These are phyloP conservation scores for Pseudomyrmex sp. DNA, from an alignment of 1,140 invertebrate species.

Conservation along the genomic window DNA sequence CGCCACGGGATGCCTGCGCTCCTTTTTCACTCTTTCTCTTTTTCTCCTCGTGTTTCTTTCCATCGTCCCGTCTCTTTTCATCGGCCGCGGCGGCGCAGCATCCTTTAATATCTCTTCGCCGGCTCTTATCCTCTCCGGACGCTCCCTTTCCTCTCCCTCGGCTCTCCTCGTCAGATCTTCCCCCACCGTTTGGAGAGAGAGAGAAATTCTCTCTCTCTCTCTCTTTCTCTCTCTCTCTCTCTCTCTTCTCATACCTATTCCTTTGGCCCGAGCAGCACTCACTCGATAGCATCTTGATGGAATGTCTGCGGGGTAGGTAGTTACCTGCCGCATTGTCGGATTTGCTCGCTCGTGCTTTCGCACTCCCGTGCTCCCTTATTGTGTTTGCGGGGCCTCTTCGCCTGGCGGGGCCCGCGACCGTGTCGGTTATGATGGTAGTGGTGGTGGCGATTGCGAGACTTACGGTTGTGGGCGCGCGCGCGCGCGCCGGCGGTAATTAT, in stretches of 20 bases:
- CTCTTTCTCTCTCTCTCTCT: neutral
- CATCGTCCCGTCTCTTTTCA: slow-evolving; percentile 31
- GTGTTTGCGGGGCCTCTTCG: slow-evolving; percentile 50
- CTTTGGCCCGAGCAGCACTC: slow-evolving; percentile 63
- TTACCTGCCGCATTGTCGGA: slow-evolving; percentile 81
- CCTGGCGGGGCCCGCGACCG: slow-evolving; percentile 45
- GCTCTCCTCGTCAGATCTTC: neutral
- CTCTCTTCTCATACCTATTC: slow-evolving; percentile 47
- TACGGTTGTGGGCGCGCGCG: neutral
- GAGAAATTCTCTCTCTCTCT: too few relatives aligned
- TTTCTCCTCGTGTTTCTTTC: slow-evolving; percentile 21
- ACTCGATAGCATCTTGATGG: slow-evolving; percentile 84
- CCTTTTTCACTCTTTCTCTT: neutral
- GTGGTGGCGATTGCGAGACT: neutral
- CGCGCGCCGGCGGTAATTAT: slow-evolving; percentile 42
- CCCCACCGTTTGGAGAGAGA: neutral
- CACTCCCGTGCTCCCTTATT: slow-evolving; percentile 66
- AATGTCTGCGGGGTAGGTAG: slow-evolving; percentile 81
- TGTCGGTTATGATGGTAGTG: slow-evolving; percentile 44
- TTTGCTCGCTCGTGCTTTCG: slow-evolving; percentile 71
- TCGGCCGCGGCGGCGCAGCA: slow-evolving; percentile 75
- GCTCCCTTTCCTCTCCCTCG: slow-evolving; percentile 43
- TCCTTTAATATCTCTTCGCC: slow-evolving; percentile 82
- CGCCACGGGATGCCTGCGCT: slow-evolving; percentile 78
- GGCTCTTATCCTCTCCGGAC: slow-evolving; percentile 65